These are phyloP conservation scores for Crambe crambe DNA, from an alignment of 37 sponge, comb jelly and placozoan species.

Conservation along the genomic window DNA sequence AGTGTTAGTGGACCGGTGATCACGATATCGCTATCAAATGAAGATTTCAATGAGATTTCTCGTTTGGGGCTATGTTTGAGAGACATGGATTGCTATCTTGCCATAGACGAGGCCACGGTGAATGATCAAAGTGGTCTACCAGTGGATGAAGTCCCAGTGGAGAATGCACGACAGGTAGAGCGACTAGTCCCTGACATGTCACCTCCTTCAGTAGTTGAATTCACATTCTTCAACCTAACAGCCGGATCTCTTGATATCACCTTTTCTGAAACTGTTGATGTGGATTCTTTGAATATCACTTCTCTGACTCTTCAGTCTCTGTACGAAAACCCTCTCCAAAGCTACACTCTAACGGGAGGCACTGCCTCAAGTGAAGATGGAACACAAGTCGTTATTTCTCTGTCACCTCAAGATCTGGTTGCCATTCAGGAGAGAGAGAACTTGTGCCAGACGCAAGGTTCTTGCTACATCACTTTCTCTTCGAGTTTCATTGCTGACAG, in stretches of 20 bases:
- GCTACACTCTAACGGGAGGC: slow-evolving; percentile 74
- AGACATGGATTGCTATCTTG: slow-evolving; percentile 50
- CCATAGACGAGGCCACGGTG: slow-evolving; percentile 47
- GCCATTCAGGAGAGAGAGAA: slow-evolving; percentile 59
- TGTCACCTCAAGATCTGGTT: slow-evolving; percentile 60
- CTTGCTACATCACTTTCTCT: slow-evolving; percentile 84
- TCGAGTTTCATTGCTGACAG: slow-evolving; percentile 65
- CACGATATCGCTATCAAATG: slow-evolving; percentile 50
- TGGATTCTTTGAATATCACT: slow-evolving; percentile 42
- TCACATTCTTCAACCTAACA: slow-evolving; percentile 62
- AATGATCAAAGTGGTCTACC: slow-evolving; percentile 69
- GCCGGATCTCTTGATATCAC: slow-evolving; percentile 53
- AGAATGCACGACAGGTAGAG: not conserved
- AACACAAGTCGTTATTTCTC: slow-evolving; percentile 35
- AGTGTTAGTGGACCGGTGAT: slow-evolving; percentile 43
- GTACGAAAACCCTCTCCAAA: slow-evolving; percentile 49
- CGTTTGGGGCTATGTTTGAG: slow-evolving; percentile 46
- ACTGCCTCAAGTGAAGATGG: slow-evolving; percentile 33
- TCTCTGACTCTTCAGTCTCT: slow-evolving; percentile 80
- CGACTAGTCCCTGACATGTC: slow-evolving; percentile 10
- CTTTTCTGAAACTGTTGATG: slow-evolving; percentile 86
- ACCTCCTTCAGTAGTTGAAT: slow-evolving; percentile 46
- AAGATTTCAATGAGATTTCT: slow-evolving; percentile 81
- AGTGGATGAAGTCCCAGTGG: slow-evolving; percentile 22
- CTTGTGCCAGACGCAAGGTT: slow-evolving; percentile 65